phyloP scores from a whole-genome alignment of 1,140 invertebrate genomes.

The Cotesia glomerata region DNA sequence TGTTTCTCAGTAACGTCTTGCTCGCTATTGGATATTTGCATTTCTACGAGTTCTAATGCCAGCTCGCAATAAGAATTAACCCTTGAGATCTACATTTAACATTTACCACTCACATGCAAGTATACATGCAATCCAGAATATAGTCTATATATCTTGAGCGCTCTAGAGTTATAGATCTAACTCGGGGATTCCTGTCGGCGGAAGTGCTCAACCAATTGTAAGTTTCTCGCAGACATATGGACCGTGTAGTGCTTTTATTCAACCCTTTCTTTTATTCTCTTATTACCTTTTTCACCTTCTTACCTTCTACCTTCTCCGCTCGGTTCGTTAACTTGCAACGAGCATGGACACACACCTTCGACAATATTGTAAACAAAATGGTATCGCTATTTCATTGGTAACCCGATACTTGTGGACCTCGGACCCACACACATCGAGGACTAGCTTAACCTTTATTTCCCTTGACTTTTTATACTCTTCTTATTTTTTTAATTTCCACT shows the following conservation, averaged over 20 bases:
- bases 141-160: not conserved
- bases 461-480: not conserved
- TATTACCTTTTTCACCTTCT: not conserved
- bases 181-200: not conserved
- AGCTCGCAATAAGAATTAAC: not conserved
- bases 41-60: slow-evolving; percentile 44
- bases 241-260: slow-evolving; percentile 42
- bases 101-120: too few species aligned
- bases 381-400: slow-evolving; percentile 63
- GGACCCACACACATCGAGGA: slow-evolving; percentile 59
- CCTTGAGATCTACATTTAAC: too few species aligned
- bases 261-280: slow-evolving; percentile 31
- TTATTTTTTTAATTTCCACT: not conserved
- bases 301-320: slow-evolving; percentile 13
- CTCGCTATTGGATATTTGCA: slow-evolving; percentile 40
- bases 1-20: slow-evolving; percentile 37
- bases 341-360: slow-evolving; percentile 40
- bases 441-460: slow-evolving; percentile 20
- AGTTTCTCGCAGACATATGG: slow-evolving; percentile 44
- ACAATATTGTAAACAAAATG: slow-evolving; percentile 64
- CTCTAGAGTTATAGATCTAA: not conserved
- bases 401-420: slow-evolving; percentile 51
- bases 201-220: slow-evolving; percentile 11
- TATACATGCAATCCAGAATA: slow-evolving; percentile 10
- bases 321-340: slow-evolving; percentile 21